A percentile compares a stretch with the other conserved stretches of the same genome.
phyloP scores from a whole-genome alignment of 2,797 vertebrate genomes.

The Chrysocyon brachyurus region DNA sequence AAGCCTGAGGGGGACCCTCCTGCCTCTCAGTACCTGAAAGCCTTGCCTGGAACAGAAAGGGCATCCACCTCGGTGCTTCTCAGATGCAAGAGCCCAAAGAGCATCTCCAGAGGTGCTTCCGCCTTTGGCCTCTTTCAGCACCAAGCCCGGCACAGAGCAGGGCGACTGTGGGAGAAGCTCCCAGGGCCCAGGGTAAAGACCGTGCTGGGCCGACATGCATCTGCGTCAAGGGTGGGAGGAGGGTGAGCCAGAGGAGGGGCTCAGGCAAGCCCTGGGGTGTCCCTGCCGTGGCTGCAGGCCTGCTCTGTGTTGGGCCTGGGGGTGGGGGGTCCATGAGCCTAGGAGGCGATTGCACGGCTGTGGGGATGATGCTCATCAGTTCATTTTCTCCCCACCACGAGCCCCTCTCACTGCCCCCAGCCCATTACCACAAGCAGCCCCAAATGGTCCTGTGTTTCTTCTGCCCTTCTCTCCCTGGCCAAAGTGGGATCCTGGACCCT shows the following conservation, averaged over 20 bases:
- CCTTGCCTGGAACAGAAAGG: background rate
- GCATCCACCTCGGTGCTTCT: background rate
- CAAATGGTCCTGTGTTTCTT: background rate
- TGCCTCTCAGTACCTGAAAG: background rate
- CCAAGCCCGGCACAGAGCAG: background rate
- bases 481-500: rapidly evolving
- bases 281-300: background rate
- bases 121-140: background rate
- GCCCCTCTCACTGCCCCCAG: rapidly evolving
- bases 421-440: background rate
- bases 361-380: rapidly evolving
- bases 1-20: rapidly evolving
- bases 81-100: rapidly evolving
- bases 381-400: background rate
- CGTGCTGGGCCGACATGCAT: rapidly evolving
- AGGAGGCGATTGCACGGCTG: too few relatives aligned
- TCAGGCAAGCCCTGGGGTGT: background rate
- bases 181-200: rapidly evolving
- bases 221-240: rapidly evolving
- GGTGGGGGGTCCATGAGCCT: background rate
- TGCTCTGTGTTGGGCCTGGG: rapidly evolving
- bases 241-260: background rate
- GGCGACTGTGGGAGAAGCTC: rapidly evolving
- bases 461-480: background rate
- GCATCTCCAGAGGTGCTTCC: rapidly evolving